Conservation (phyloP, 2,113 vertebrate species). For the Rissa tridactyla region DNA sequence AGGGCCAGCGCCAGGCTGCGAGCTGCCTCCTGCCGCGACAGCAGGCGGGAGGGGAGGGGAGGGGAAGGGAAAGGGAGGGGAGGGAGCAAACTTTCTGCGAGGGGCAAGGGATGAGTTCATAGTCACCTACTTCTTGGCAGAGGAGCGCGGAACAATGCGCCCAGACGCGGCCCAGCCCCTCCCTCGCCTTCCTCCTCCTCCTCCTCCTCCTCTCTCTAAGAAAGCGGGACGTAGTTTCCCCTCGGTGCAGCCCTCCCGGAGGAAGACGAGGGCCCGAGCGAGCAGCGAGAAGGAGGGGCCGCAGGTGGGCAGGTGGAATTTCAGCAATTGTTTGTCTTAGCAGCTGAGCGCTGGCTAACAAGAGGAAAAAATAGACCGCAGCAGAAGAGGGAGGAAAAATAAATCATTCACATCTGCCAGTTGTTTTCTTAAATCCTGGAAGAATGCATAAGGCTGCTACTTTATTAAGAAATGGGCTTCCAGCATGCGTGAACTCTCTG, state of each 20-base stretch:
- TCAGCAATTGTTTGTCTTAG: constrained; percentile 16
- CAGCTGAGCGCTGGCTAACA: constrained; percentile 20
- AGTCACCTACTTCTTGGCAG: constrained; percentile 48
- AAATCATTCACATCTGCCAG: constrained; percentile 39
- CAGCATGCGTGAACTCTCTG: background rate
- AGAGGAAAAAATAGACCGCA: constrained; percentile 33
- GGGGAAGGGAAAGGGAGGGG: background rate
- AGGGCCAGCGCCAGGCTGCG: constrained; percentile 65
- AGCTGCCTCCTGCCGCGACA: constrained; percentile 48
- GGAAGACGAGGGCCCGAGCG: background rate
- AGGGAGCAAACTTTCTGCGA: constrained; percentile 67
- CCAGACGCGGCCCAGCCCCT: background rate
- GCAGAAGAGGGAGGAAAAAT: constrained; percentile 26
- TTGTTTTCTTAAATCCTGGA: constrained; percentile 10
- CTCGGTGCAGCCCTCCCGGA: background rate
- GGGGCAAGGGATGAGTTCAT: constrained; percentile 48
- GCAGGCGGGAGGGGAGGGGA: constrained; percentile 23
- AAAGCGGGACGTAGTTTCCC: background rate
- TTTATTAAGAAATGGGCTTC: background rate
- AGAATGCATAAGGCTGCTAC: background rate
- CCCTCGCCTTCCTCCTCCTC: constrained; percentile 5
- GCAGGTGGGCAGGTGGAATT: constrained; percentile 54
- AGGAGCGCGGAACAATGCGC: constrained; percentile 35
- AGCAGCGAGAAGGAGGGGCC: background rate
- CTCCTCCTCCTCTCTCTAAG: constrained; percentile 28